phyloP scores from a whole-genome alignment of 2,888 invertebrate genomes.

The Drosophila lacicola region DNA sequence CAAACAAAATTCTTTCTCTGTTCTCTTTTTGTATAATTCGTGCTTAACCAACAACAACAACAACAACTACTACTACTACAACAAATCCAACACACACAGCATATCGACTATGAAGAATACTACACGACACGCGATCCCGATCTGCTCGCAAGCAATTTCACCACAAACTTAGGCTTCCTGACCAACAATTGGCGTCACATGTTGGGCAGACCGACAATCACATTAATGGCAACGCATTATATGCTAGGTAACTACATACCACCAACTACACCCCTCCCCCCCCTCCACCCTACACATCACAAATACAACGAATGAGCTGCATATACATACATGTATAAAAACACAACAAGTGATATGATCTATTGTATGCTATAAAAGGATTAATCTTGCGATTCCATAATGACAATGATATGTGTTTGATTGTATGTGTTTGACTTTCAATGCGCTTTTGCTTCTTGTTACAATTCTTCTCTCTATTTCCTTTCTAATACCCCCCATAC shows the following conservation, averaged over 20 bases:
- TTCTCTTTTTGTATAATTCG: slow-evolving; percentile 56
- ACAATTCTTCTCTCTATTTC: not conserved
- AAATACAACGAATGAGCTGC: slow-evolving; percentile 16
- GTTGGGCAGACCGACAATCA: slow-evolving; percentile 97
- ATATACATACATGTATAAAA: not conserved
- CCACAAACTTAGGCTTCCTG: slow-evolving; percentile 96
- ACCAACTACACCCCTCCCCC: slow-evolving; percentile 16
- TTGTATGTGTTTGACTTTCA: slow-evolving; percentile 15
- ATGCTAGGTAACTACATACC: slow-evolving; percentile 90
- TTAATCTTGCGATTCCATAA: not conserved
- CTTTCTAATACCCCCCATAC: not conserved
- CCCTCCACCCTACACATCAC: slow-evolving; percentile 10
- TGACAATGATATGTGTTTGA: slow-evolving; percentile 5
- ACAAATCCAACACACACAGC: slow-evolving; percentile 86
- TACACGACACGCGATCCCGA: slow-evolving; percentile 98
- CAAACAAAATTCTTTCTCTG: slow-evolving; percentile 23
- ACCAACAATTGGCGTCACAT: slow-evolving; percentile 98
- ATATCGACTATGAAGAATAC: slow-evolving; percentile 96
- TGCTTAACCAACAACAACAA: slow-evolving; percentile 43
- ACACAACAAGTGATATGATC: slow-evolving; percentile 16
- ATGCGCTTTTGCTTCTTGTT: slow-evolving; percentile 33
- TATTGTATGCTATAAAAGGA: slow-evolving; percentile 9
- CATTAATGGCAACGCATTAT: slow-evolving; percentile 93
- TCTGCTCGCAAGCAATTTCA: slow-evolving; percentile 96
- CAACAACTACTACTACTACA: slow-evolving; percentile 24